Evolutionary conservation across 2,797 vertebrate genomes (phyloP), one percentile per base, ranked within the genome.

Genomic region (Myotis pilosus): DNA sequence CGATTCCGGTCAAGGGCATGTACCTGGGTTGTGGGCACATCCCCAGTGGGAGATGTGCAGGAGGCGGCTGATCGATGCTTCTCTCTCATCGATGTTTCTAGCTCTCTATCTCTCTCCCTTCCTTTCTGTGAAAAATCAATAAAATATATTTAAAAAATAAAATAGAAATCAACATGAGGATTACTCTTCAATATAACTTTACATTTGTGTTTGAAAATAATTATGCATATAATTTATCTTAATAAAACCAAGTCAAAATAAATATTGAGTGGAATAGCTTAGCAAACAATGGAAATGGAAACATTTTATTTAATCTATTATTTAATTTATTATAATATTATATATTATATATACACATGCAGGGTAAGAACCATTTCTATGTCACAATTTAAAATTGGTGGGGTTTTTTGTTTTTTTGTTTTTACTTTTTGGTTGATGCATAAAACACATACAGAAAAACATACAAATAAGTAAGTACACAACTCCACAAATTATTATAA

Each of bases 221-320:
- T 33, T 84, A 69, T 71, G 49, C 36, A 80, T 88, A 16, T 93
- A 87, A 55, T 62, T 93, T 91, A 69, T 81, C 53, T 51, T 72
- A 64, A 88, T 80, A 81, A 91, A 75, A 93, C 30, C 49, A 89
- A 60, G 23, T 71, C 69, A 69, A 53, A 80, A n/a, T 88, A 85
- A 88, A 44, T 91, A 88, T 44, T 71, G 68, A 94, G 25, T 91
- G 64, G 53, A 94, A 76, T 64, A 60, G 60, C 68, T 93, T 71
- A 89, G 36, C 36, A 95, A 85, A 82, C 11, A 64, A 19, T 72
- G 23, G 38, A 57, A 79, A 49, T 9, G 6, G 47, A 66, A 66
- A 66, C 57, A 19, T 66, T 66, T 66, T 9, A 66, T 66, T 33
- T 66, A 33, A 66, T 66, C 30, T 64, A 64, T 64, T 15, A n/a